Percentiles rank a stretch among this genome's conserved stretches.
phyloP scores from a whole-genome alignment of 2,888 invertebrate species.

The Anorthoa munda region DNA sequence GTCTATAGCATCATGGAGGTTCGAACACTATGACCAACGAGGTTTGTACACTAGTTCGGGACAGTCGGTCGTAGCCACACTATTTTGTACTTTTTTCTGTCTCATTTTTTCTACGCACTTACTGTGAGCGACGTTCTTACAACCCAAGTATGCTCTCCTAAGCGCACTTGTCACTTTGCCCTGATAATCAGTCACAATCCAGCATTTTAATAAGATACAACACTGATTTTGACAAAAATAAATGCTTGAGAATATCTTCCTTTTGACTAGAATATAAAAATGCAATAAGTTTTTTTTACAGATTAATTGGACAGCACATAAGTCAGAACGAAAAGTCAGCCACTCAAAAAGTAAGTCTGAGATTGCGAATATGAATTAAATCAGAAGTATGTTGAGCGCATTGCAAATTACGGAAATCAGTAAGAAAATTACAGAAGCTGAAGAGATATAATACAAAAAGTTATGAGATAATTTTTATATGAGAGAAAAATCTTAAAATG shows the following conservation, averaged over 20 bases:
- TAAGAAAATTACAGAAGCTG: constrained; percentile 53
- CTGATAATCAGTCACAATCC: constrained; percentile 81
- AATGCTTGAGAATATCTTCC: constrained; percentile 53
- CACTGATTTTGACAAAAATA: constrained; percentile 40
- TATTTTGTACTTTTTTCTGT: constrained; percentile 63
- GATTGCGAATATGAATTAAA: constrained; percentile 35
- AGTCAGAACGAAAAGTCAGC: constrained; percentile 36
- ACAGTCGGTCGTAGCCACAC: constrained; percentile 66
- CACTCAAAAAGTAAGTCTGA: constrained; percentile 38
- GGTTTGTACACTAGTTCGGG: constrained; percentile 64
- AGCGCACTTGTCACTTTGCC: constrained; percentile 90
- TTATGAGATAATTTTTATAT: constrained; percentile 46
- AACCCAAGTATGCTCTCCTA: constrained; percentile 90
- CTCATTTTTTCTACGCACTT: constrained; percentile 84
- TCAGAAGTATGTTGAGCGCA: constrained; percentile 44
- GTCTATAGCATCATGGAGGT: constrained; percentile 68
- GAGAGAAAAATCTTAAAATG: constrained; percentile 48
- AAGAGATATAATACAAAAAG: constrained; percentile 49
- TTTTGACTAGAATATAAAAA: constrained; percentile 50
- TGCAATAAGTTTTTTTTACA: constrained; percentile 31
- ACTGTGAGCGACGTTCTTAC: constrained; percentile 91
- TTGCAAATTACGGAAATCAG: constrained; percentile 45
- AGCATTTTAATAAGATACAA: constrained; percentile 62
- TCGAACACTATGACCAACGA: constrained; percentile 61
- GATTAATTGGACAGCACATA: constrained; percentile 37